These are phyloP conservation scores for Eulemur coronatus DNA, from an alignment of 2,797 vertebrate species.

Conservation along the genomic window DNA sequence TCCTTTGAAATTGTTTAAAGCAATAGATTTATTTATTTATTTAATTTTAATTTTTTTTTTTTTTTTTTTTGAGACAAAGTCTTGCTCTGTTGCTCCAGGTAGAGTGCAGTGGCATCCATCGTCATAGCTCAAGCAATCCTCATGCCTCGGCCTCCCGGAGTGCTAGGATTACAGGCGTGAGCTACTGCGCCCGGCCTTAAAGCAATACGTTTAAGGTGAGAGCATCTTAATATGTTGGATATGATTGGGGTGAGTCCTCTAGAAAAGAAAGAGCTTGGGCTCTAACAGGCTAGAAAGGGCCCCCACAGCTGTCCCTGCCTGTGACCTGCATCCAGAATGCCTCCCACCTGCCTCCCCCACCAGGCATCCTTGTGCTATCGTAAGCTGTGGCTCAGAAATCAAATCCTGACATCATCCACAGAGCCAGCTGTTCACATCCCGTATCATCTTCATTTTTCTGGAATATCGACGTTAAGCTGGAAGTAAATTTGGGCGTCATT, in stretches of 20 bases:
- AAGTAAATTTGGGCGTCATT: neutral
- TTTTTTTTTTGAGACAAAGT: too few species aligned
- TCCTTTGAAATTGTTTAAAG: conserved; percentile 33
- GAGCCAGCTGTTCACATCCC: neutral
- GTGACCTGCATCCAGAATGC: neutral
- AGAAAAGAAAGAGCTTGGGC: neutral
- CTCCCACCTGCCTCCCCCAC: neutral
- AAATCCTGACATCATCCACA: neutral
- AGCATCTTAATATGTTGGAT: neutral
- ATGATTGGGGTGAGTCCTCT: neutral
- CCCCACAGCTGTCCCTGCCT: neutral
- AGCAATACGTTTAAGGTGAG: neutral
- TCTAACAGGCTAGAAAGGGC: neutral
- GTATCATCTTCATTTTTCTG: neutral
- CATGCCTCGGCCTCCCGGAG: too few species aligned
- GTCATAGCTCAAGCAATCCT: too few species aligned
- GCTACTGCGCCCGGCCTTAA: neutral
- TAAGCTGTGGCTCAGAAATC: neutral
- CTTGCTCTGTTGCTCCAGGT: too few species aligned
- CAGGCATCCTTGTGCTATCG: neutral
- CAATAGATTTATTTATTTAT: neutral
- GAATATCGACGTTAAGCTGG: neutral
- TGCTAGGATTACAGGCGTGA: too few species aligned
- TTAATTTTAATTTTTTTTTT: too few species aligned
- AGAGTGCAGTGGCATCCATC: too few species aligned